These are phyloP conservation scores for Calliopum simillimum DNA, from an alignment of 2,888 invertebrate species.

Conservation along the genomic window DNA sequence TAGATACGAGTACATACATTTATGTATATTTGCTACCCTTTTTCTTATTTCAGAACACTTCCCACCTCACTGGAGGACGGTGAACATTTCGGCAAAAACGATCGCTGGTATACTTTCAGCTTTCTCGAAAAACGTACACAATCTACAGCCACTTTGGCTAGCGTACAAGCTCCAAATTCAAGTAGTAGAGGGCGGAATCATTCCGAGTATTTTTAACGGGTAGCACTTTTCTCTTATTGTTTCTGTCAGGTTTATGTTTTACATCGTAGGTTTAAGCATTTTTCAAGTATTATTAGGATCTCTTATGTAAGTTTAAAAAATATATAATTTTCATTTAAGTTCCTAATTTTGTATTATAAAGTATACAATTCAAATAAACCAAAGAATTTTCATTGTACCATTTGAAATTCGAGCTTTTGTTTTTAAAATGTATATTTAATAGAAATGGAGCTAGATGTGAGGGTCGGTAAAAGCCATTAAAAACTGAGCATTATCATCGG, in stretches of 20 bases:
- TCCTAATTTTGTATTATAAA: no score
- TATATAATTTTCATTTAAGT: no score
- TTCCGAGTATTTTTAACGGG: conserved; percentile 20
- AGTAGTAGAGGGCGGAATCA: conserved; percentile 18
- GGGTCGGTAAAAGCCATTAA: no score
- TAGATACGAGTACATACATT: background rate
- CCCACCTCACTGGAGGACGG: conserved; percentile 73
- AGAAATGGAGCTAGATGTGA: no score
- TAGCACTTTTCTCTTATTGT: conserved; percentile 10
- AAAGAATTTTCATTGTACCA: no score
- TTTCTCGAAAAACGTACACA: conserved; percentile 55
- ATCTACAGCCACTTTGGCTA: conserved; percentile 51
- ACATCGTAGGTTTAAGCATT: no score
- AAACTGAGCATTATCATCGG: no score
- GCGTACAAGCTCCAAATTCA: conserved; percentile 28
- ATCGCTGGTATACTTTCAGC: conserved; percentile 68
- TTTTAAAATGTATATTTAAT: no score
- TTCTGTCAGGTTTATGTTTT: conserved; percentile 10
- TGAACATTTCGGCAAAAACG: conserved; percentile 71
- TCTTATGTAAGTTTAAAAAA: no score
- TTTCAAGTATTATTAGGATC: no score
- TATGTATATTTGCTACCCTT: background rate
- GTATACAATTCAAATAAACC: no score
- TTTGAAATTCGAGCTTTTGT: no score
- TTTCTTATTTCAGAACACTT: conserved; percentile 60